Percentiles rank a stretch among this genome's conserved stretches.
phyloP scores from a whole-genome alignment of 2,888 invertebrate species.

The Coleophora flavipennella region DNA sequence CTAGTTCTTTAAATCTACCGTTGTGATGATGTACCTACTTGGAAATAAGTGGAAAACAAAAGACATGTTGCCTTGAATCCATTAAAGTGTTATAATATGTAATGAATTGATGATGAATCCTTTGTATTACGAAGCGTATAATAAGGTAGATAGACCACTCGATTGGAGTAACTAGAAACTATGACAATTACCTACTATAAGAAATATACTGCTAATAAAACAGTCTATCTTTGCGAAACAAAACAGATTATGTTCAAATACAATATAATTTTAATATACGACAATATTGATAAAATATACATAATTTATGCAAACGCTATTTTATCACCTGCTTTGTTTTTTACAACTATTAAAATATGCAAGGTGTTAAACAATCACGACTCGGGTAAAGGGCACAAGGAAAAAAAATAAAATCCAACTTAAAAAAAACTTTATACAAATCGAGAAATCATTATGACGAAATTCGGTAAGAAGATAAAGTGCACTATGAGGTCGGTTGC shows the following conservation, averaged over 20 bases:
- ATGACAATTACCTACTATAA: slow-evolving; percentile 28
- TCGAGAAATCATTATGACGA: no score
- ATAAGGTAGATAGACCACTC: slow-evolving; percentile 41
- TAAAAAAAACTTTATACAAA: no score
- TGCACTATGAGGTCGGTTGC: no score
- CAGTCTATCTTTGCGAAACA: slow-evolving; percentile 34
- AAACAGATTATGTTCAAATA: slow-evolving; percentile 41
- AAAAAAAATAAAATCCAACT: no score
- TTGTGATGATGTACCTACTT: slow-evolving; percentile 11
- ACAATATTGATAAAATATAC: slow-evolving; percentile 55
- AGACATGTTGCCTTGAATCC: slow-evolving; percentile 63
- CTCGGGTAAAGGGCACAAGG: no score
- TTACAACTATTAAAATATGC: neutral
- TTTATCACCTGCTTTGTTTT: neutral
- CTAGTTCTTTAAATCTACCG: no score
- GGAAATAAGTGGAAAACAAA: slow-evolving; percentile 46
- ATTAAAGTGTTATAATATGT: slow-evolving; percentile 39
- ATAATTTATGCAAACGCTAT: slow-evolving; percentile 21
- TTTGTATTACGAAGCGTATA: slow-evolving; percentile 41
- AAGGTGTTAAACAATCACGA: no score
- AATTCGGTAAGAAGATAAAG: no score
- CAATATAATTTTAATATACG: slow-evolving; percentile 51
- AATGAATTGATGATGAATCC: slow-evolving; percentile 23
- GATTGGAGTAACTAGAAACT: slow-evolving; percentile 43
- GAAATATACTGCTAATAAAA: slow-evolving; percentile 30